Base-by-base conservation (phyloP, 2,113 vertebrate species). In the Pituophis catenifer region DNA sequence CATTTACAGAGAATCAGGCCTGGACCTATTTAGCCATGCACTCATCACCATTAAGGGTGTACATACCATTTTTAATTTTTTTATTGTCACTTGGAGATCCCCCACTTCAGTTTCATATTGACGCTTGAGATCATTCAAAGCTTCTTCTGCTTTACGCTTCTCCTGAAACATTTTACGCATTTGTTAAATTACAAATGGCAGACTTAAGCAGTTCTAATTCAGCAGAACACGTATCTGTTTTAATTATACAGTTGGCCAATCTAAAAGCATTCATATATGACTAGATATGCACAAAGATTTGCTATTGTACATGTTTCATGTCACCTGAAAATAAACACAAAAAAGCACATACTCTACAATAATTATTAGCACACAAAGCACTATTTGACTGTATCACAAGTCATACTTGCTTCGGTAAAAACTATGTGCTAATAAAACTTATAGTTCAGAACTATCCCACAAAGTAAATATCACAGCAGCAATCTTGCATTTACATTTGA, bases 51-150 rank as follows among this genome's bases (percentile, higher is more conserved):
- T 8, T 89, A 75, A 87, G 88, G 89, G 0, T 21, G 58, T 23
- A 90, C 90, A 94, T 95, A 99, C 99, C 98, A 98, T 98, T 97
- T 98, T 98, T 94, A 99, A 98, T 96, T 97, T 99, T 96, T 98
- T 98, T 95, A 99, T 98, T 87, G 99, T 99, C 96, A 98, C 98
- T 81, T 99, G 99, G 70, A 99, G 98, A 95, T 99, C 99, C 94
- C 97, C 99, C 95, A 99, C 98, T 97, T 99, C 99, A 23, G 97
- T 95, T 92, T 99, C 99, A 96, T 98, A 98, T 59, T 98, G 97
- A 44, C 97, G 97, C 93, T 98, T 98, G 93, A 99, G 94, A 29
- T 98, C 98, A 94, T 87, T 97, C 70, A 99, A 97, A 1, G 98
- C 97, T 15, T 98, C 97, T 90, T 99, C 99, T 23, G 98, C 96